Evolutionary conservation across 2,888 invertebrate genomes (phyloP).

Genomic region (Laothoe populi): DNA sequence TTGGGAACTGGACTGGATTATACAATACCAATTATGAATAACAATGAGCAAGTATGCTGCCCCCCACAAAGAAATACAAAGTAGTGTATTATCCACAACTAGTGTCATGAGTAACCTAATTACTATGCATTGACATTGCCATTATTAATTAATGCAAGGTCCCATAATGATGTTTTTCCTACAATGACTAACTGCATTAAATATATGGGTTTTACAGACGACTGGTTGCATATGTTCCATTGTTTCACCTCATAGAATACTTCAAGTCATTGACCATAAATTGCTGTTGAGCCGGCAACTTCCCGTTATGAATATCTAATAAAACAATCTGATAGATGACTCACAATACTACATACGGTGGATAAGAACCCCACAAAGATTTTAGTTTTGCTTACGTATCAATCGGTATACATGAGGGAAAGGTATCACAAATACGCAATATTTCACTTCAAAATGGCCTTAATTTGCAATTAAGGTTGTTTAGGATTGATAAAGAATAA

Average conservation of each 20-base stretch:
- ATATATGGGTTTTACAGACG: slow-evolving; percentile 9
- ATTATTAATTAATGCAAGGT: slow-evolving; percentile 17
- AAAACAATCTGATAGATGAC: slow-evolving; percentile 63
- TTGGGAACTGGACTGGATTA: background rate
- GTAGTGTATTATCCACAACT: background rate
- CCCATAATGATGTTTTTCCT: slow-evolving; percentile 1
- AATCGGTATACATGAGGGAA: slow-evolving; percentile 49
- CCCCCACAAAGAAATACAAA: slow-evolving; percentile 4
- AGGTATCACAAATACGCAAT: slow-evolving; percentile 47
- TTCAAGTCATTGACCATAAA: slow-evolving; percentile 72
- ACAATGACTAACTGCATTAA: background rate
- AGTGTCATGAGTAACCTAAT: slow-evolving; percentile 15
- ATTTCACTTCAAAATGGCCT: slow-evolving; percentile 46
- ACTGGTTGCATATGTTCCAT: slow-evolving; percentile 8
- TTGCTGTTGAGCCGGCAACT: slow-evolving; percentile 57
- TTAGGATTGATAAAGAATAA: slow-evolving; percentile 44
- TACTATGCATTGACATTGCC: slow-evolving; percentile 17
- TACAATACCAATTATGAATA: slow-evolving; percentile 3
- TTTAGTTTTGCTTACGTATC: slow-evolving; percentile 63
- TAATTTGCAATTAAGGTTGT: slow-evolving; percentile 41
- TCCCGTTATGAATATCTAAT: slow-evolving; percentile 77
- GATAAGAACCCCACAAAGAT: slow-evolving; percentile 30
- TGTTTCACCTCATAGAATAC: slow-evolving; percentile 18
- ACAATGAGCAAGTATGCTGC: background rate
- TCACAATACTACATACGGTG: slow-evolving; percentile 51